These are phyloP conservation scores for Rhyacophila evoluta DNA, from an alignment of 2,888 invertebrate species.

Conservation along the genomic window DNA sequence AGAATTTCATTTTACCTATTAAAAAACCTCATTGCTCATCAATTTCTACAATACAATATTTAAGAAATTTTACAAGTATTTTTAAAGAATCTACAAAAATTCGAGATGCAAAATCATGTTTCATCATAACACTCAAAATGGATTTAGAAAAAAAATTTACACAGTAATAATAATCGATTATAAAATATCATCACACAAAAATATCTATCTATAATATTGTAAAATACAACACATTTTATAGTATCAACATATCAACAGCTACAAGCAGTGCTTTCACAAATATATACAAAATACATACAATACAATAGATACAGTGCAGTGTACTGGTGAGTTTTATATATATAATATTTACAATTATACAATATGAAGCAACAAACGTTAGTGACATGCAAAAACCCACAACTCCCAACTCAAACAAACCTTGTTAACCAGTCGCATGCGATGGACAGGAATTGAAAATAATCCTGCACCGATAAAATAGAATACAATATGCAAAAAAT, in stretches of 20 bases:
- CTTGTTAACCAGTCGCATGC: neutral
- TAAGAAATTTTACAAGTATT: neutral
- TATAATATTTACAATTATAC: neutral
- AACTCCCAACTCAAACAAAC: neutral
- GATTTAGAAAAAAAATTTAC: neutral
- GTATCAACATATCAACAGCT: constrained; percentile 1
- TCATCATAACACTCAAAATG: neutral
- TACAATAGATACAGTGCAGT: neutral
- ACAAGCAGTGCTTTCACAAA: neutral
- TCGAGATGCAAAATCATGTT: neutral
- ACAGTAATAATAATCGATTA: neutral
- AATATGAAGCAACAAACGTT: neutral
- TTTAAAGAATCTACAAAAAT: neutral
- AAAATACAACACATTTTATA: neutral
- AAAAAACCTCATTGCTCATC: too few species aligned
- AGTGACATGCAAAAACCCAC: neutral
- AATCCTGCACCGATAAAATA: neutral
- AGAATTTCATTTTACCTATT: too few species aligned
- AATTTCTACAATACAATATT: too few species aligned
- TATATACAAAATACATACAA: neutral
- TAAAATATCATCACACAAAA: constrained; percentile 13
- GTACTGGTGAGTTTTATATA: neutral
- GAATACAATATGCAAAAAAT: constrained; percentile 25
- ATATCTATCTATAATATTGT: neutral
- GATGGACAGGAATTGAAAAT: neutral